Evolutionary conservation across 2,797 vertebrate species (phyloP).

Genomic region (Miichthys miiuy): DNA sequence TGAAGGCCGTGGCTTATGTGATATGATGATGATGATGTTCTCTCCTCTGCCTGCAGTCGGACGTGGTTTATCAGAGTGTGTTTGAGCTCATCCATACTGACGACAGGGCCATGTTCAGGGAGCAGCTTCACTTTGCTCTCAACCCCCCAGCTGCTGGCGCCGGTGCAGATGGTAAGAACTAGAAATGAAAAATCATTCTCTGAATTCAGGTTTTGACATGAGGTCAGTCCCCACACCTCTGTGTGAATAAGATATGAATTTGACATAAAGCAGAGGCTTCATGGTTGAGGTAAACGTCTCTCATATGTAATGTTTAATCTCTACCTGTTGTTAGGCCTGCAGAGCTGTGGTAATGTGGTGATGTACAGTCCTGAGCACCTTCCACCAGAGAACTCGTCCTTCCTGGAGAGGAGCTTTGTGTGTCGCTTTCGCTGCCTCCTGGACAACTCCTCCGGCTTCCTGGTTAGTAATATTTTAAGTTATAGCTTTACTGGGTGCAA

Average conservation of each 20-base stretch:
- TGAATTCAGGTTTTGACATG: background rate
- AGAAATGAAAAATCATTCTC: too few relatives aligned
- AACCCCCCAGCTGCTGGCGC: constrained; percentile 56
- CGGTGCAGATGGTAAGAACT: constrained; percentile 62
- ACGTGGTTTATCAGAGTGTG: constrained; percentile 89
- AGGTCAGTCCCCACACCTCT: background rate
- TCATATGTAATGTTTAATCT: background rate
- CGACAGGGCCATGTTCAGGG: constrained; percentile 81
- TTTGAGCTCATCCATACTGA: constrained; percentile 89
- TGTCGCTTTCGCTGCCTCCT: constrained; percentile 91
- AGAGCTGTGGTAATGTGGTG: constrained; percentile 30
- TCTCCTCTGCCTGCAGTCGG: constrained; percentile 79
- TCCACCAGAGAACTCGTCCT: constrained; percentile 79
- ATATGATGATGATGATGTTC: background rate
- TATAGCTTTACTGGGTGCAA: too few relatives aligned
- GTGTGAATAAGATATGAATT: background rate
- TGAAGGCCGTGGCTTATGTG: background rate
- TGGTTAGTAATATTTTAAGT: constrained; percentile 75
- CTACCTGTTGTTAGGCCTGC: constrained; percentile 44
- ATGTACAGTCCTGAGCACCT: constrained; percentile 74
- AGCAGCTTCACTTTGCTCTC: constrained; percentile 83
- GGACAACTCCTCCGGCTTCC: constrained; percentile 91
- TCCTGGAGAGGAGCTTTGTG: constrained; percentile 86
- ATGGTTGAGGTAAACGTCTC: background rate
- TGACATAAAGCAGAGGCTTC: background rate